Percentiles rank a stretch among this genome's conserved stretches.
Evolutionary conservation across 2,888 invertebrate genomes (phyloP).

Genomic region (Parelbella ahira): DNA sequence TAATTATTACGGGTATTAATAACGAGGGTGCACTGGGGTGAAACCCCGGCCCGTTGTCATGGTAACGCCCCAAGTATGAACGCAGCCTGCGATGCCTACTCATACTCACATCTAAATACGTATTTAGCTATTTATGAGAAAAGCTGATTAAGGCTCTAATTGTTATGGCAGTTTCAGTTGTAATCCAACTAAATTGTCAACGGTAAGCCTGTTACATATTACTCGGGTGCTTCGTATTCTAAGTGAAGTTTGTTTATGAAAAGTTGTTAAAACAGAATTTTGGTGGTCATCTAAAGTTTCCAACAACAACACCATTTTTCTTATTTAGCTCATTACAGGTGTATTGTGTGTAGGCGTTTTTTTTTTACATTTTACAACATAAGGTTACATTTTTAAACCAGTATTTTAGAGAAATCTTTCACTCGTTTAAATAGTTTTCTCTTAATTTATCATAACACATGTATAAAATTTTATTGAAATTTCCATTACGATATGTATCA

Average conservation of each 20-base stretch:
- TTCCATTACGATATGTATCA: too few species aligned
- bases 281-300: conserved; percentile 4
- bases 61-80: conserved; percentile 65
- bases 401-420: too few species aligned
- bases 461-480: too few species aligned
- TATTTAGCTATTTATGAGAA: conserved; percentile 70
- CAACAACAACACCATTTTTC: too few species aligned
- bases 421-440: too few species aligned
- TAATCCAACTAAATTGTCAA: conserved; percentile 25
- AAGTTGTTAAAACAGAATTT: conserved; percentile 17
- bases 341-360: too few species aligned
- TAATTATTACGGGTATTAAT: conserved; percentile 80
- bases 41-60: conserved; percentile 59
- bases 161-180: conserved; percentile 42
- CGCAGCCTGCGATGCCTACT: conserved; percentile 63
- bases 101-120: conserved; percentile 51
- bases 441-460: too few species aligned
- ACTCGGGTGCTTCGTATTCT: conserved; percentile 8
- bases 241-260: conserved; percentile 10
- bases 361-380: too few species aligned
- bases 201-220: conserved; percentile 14
- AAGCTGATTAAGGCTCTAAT: conserved; percentile 72
- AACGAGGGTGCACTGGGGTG: conserved; percentile 76
- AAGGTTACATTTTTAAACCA: too few species aligned
- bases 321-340: too few species aligned